Evolutionary conservation across 2,797 vertebrate species (phyloP), one percentile per base, ranked within the genome.

Genomic region (Taeniopygia guttata): DNA sequence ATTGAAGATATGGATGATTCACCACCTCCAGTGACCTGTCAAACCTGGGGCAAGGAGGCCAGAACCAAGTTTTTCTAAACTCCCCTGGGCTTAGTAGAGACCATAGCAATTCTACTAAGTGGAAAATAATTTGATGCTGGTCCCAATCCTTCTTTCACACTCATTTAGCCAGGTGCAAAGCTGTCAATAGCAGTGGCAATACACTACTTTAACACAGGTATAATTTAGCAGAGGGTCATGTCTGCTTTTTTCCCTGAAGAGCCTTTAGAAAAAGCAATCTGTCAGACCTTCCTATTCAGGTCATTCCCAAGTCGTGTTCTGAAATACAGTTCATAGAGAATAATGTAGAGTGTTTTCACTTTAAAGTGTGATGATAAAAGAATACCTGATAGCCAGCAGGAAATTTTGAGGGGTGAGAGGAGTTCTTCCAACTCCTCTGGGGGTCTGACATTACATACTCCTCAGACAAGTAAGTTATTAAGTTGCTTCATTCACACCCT

Each of bases 321-420:
- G 58, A 32, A 62, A 69, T 67, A 66, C 27, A 81, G 77, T 63
- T 69, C 83, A 62, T 6, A 88, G 59, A 81, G 80, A 67, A 78
- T 81, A 94, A 88, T 36, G 67, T 63, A 56, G 84, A 82, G 38
- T 34, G 36, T 58, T 87, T 94, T 76, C 66, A 76, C 80, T 94
- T 94, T 66, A 52, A 88, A 94, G 87, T 42, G 43, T 13, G 55
- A 48, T 78, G 74, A 84, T 84, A 81, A 94, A 95, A 91, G 85
- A 73, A 86, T 69, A 56, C 10, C 23, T 91, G 51, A 40, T 73
- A 84, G 43, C 74, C 80, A 78, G 63, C 2, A 1, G 85, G 85
- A 89, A 81, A 90, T 91, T 90, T 62, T 8, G 21, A 81, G 51
- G 62, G 58, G 59, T 66, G 34, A 94, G 55, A 91, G 45, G 21